phyloP scores from a whole-genome alignment of 2,113 vertebrate species.

The Alexandromys fortis region DNA sequence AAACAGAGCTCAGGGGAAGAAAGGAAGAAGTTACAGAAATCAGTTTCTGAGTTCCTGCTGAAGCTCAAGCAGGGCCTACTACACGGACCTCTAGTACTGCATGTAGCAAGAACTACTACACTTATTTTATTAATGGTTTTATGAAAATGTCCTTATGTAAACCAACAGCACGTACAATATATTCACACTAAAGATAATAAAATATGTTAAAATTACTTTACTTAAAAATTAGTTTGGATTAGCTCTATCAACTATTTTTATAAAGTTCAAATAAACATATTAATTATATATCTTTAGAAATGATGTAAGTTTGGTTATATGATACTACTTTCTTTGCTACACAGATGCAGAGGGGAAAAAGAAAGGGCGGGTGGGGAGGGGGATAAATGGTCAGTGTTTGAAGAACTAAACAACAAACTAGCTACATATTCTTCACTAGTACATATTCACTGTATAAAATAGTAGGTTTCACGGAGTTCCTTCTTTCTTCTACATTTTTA shows the following conservation, averaged over 20 bases:
- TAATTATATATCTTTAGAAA: conserved; percentile 31
- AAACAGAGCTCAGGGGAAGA: not conserved
- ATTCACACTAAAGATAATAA: not conserved
- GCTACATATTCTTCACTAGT: not conserved
- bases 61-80: conserved; percentile 19
- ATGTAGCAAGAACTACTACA: not conserved
- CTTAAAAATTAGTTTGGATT: conserved; percentile 2
- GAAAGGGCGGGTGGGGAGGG: not conserved
- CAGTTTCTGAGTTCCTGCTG: not conserved
- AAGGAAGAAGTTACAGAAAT: not conserved
- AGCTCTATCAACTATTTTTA: conserved; percentile 3
- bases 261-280: conserved; percentile 48
- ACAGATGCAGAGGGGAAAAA: conserved; percentile 3
- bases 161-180: not conserved
- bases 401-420: conserved; percentile 31
- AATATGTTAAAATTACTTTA: not conserved
- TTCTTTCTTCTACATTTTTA: not conserved
- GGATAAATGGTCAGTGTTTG: conserved; percentile 3
- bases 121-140: not conserved
- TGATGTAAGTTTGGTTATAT: conserved; percentile 52
- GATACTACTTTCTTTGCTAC: not conserved
- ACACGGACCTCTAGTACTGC: not conserved
- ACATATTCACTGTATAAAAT: not conserved
- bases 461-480: not conserved
- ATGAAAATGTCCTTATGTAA: not conserved